Base-by-base conservation (phyloP, 2,888 invertebrate species). In the Entomobrya multifasciata region DNA sequence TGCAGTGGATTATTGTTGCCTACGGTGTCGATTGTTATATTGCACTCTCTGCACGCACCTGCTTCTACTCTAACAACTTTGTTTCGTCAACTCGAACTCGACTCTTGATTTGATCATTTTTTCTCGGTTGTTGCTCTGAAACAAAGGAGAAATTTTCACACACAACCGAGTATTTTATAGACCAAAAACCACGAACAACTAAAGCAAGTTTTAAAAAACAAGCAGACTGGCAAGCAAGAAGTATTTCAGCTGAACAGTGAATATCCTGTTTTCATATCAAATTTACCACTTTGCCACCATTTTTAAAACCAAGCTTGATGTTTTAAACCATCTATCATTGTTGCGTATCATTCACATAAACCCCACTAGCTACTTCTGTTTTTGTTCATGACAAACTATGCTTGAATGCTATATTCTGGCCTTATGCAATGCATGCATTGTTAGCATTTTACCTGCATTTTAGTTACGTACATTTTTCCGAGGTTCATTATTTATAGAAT, bases 41-140 rank as follows among this genome's bases (percentile, higher is more conserved):
- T 49, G 36, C 44, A 49, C 27, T 52, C 57, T 27, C 8, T 67
- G 80, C 55, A 81, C 80, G 70, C 84, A 84, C 84, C 85, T 85
- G 85, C 70, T 55, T 78, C 78, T 62, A 25, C 41, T 62, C 49
- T 41, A 11, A 6, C 57, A 55, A 36, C 55, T 85, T 80, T 86
- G 74, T 80, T 86, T 86, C 79, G 36, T 79, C 4, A 36, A 36
- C 36, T 36, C 36, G 8, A 36, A 36, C 60, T 72, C 36, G 36
- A 36, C 72, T 72, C 72, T 62, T 85, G 78, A 85, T 79, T 78
- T 17, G 80, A 86, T 86, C 17, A 70, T 77, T 86, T 79, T 80
- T 86, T 74, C 86, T 86, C 86, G 86, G 86, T 86, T 86, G 79
- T 86, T 86, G 86, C 86, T 74, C 86, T 86, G 60, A 86, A 80